Conservation (phyloP, 2,888 invertebrate species). For the Hoplodrina ambigua region DNA sequence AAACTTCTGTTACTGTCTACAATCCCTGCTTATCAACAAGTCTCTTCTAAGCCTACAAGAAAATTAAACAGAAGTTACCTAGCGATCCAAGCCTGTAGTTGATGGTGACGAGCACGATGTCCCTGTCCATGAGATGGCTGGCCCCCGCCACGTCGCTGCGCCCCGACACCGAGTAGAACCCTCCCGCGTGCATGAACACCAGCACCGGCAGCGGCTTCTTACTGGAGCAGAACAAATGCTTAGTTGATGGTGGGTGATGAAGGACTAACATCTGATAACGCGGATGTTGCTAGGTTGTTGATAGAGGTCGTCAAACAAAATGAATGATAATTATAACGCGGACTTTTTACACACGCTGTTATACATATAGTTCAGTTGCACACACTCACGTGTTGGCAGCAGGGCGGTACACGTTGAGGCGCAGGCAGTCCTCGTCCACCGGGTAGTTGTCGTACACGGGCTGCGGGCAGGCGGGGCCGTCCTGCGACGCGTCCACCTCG, state of each 20-base stretch:
- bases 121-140: conserved; percentile 91
- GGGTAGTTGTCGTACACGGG: conserved; percentile 72
- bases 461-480: conserved; percentile 91
- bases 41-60: too few relatives aligned
- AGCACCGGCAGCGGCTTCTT: conserved; percentile 89
- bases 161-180: conserved; percentile 91
- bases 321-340: too few relatives aligned
- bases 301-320: too few relatives aligned
- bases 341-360: too few relatives aligned
- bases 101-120: conserved; percentile 92
- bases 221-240: conserved; percentile 42
- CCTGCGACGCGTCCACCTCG: conserved; percentile 89
- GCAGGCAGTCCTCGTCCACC: conserved; percentile 92
- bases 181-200: conserved; percentile 93
- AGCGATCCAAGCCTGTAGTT: conserved; percentile 92
- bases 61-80: conserved; percentile 62
- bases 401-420: conserved; percentile 91
- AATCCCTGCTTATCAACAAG: too few relatives aligned
- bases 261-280: too few relatives aligned
- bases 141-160: conserved; percentile 91
- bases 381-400: conserved; percentile 59
- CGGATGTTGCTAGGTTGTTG: too few relatives aligned
- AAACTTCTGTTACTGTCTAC: too few relatives aligned
- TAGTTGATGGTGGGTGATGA: not conserved
- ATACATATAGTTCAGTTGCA: too few relatives aligned